Evolutionary conservation across 2,113 vertebrate species (phyloP), one percentile per base, ranked within the genome.

Genomic region (Cavia aperea): DNA sequence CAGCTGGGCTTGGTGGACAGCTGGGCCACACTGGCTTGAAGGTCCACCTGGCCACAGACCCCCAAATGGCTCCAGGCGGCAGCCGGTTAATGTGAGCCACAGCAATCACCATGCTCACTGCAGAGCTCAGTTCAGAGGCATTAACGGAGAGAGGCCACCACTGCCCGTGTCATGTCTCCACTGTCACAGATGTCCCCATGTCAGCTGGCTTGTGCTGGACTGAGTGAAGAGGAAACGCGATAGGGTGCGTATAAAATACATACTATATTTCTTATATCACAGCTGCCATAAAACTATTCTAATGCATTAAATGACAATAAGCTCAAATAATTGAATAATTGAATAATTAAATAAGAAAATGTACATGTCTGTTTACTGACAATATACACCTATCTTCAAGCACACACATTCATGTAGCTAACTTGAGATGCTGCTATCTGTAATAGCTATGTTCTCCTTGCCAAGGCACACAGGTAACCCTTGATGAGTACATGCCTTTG

Each of bases 1-100:
- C 73, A 29, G 14, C 7, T 46, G 14, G 31, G 31, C 1, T 18
- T 1, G 3, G 1, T 4, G 60, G 29, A 31, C 43, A 31, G 16
- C 7, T 66, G 60, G 14, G 39, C 82, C 78, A 16, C 33, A 5
- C 8, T n/a, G 10, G 51, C 51, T n/a, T 68, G 29, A 73, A 92
- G 54, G 26, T 21, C 78, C 2, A 2, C 26, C 31, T 58, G 63
- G 14, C 6, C 43, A 13, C 56, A 24, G 8, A 56, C 49, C 75
- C 26, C 26, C 81, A 81, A 18, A 12, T 43, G 29, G n/a, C 24
- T 86, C n/a, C n/a, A 86, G 4, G 14, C 19, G 68, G 29, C 63
- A 78, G 29, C 68, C 46, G 72, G 16, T 2, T 81, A 73, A 65
- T 43, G 12, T 36, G 49, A 60, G 13, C 21, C 90, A 12, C 43